Base-by-base conservation (phyloP, 2,888 invertebrate genomes). In the Trilocha varians region DNA sequence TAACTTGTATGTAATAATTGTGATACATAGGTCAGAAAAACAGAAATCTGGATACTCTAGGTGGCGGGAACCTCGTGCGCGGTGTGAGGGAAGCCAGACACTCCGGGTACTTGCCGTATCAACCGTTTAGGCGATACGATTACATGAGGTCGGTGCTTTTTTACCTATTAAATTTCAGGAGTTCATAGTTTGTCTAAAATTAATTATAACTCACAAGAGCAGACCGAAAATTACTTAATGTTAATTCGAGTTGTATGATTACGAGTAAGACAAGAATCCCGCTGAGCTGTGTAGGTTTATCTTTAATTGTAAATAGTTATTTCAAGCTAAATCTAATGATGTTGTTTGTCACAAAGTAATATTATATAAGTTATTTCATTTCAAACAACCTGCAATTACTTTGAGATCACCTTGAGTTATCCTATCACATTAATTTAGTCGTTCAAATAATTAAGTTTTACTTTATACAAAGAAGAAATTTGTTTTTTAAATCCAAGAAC, bases 21-120 rank as follows among this genome's bases (percentile, higher is more conserved):
- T 25, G 25, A 25, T 11, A 25, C 25, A 25, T 74, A 87, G 86
- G 78, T 59, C 79, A 82, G 65, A 79, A 86, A 55, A 65, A 74
- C 40, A 65, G 75, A 45, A 70, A 68, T 49, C 51, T 76, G 63
- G 80, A 79, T 43, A 57, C 72, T 13, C 46, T 73, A 36, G 83
- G 83, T 34, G 78, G 80, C 18, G 82, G 77, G 17, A 78, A 82
- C 51, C 55, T 83, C 45, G 62, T 79, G 5, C 69, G 83, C n/a
- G 70, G 72, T 45, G 70, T 71, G 1, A 70, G 84, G 11, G 78
- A 77, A 39, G 66, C 64, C 48, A 76, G 50, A 45, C 87, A 63
- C 36, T 56, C 69, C 58, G 83, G 46, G 51, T 63, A 65, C 40
- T 46, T 68, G 43, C 66, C 70, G 3, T 72, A 68, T 46, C 46